Percentiles rank a stretch among this genome's conserved stretches.
Conservation (phyloP, 1,140 invertebrate genomes). For the Lordiphosa mommai region DNA sequence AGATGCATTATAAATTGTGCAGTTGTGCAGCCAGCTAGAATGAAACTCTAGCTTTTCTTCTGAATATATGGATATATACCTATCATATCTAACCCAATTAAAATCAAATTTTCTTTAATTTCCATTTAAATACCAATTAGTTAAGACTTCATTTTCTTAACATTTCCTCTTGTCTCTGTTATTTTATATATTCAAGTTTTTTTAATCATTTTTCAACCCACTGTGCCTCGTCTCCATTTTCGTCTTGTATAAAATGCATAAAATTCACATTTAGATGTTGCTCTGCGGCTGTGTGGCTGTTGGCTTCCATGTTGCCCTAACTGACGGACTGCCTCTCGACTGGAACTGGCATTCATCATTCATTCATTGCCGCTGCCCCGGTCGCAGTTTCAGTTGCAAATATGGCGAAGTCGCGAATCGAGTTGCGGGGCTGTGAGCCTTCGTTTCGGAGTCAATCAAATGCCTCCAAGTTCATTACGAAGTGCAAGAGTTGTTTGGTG, state of each 20-base stretch:
- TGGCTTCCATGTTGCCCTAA: constrained; percentile 35
- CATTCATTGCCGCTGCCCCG: constrained; percentile 52
- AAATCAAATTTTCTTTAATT: too few relatives aligned
- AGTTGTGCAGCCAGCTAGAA: too few relatives aligned
- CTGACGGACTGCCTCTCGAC: constrained; percentile 14
- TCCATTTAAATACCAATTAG: too few relatives aligned
- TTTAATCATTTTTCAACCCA: constrained; percentile 1
- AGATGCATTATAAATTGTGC: too few relatives aligned
- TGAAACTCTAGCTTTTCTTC: too few relatives aligned
- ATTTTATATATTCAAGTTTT: too few relatives aligned
- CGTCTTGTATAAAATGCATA: constrained; percentile 71
- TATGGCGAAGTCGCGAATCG: constrained; percentile 49
- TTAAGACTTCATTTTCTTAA: too few relatives aligned
- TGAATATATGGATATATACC: too few relatives aligned
- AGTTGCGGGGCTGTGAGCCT: constrained; percentile 22
- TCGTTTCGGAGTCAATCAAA: constrained; percentile 60
- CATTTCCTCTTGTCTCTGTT: too few relatives aligned
- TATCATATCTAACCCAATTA: too few relatives aligned
- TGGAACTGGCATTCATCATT: constrained; percentile 65
- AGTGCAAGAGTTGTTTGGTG: constrained; percentile 66
- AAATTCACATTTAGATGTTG: constrained; percentile 71
- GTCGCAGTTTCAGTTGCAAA: constrained; percentile 28
- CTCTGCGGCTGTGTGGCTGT: constrained; percentile 36
- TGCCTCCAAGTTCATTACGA: constrained; percentile 68
- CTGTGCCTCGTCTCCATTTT: constrained; percentile 44